Percentiles rank a stretch among this genome's conserved stretches.
These are phyloP conservation scores for Apus apus DNA, from an alignment of 2,113 vertebrate genomes.

Conservation along the genomic window DNA sequence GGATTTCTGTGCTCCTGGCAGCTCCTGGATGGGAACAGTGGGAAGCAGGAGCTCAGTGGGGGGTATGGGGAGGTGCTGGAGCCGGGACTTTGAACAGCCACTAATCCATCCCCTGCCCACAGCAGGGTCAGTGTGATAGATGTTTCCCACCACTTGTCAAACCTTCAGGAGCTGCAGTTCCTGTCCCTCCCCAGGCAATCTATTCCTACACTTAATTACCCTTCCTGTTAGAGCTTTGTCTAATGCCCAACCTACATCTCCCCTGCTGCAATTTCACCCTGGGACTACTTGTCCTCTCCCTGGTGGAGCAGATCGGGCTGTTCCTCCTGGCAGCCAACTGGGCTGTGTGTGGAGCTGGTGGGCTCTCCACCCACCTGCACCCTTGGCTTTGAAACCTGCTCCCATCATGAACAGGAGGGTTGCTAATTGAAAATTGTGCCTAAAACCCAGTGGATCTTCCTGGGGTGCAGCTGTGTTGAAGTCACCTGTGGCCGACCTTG, in stretches of 20 bases:
- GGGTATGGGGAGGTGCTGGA: background rate
- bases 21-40: background rate
- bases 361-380: background rate
- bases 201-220: conserved; percentile 5
- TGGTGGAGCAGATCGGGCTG: fast-evolving
- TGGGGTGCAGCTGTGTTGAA: background rate
- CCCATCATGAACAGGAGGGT: fast-evolving
- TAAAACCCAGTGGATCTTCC: background rate
- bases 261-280: fast-evolving
- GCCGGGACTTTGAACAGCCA: fast-evolving
- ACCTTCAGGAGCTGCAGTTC: background rate
- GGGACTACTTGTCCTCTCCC: background rate
- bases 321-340: background rate
- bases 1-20: background rate
- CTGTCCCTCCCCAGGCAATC: conserved; percentile 6
- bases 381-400: background rate
- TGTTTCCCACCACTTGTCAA: background rate
- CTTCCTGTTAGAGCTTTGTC: conserved; percentile 29
- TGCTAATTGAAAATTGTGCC: background rate
- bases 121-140: background rate
- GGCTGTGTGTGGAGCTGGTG: background rate
- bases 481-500: background rate
- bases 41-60: background rate
- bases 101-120: background rate
- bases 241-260: background rate